Evolutionary conservation across 2,888 invertebrate species (phyloP).

Genomic region (Eristalis pertinax): DNA sequence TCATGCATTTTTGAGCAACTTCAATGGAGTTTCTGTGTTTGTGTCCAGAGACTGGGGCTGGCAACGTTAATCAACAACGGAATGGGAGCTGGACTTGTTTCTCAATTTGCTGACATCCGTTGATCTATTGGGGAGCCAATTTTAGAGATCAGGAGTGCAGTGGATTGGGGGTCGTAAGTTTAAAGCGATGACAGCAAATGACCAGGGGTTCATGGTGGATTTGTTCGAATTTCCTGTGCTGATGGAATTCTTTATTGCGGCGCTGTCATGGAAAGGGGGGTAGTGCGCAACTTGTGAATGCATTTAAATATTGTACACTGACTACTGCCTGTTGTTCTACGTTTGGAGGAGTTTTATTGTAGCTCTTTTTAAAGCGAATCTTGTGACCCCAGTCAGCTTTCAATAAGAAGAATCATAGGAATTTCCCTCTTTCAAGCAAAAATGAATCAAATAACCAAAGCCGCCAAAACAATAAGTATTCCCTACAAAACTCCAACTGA

Average conservation of each 20-base stretch:
- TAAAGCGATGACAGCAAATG: background rate
- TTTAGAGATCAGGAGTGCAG: background rate
- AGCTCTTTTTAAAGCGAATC: too few relatives aligned
- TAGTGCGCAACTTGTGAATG: too few relatives aligned
- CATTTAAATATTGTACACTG: too few relatives aligned
- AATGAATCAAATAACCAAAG: too few relatives aligned
- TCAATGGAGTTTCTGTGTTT: constrained; percentile 15
- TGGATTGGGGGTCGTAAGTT: background rate
- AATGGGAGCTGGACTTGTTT: background rate
- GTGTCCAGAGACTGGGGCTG: background rate
- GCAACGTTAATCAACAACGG: background rate
- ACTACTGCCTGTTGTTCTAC: too few relatives aligned
- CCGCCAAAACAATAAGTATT: too few relatives aligned
- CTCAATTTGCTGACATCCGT: background rate
- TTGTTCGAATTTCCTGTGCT: background rate
- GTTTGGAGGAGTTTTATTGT: too few relatives aligned
- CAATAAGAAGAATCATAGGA: too few relatives aligned
- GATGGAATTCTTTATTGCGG: background rate
- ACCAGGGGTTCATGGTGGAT: background rate
- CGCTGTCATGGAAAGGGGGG: background rate
- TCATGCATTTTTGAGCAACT: constrained; percentile 36
- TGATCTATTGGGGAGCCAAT: background rate
- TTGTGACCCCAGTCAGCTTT: too few relatives aligned
- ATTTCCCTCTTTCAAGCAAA: too few relatives aligned
- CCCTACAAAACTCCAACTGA: too few relatives aligned